Conservation (phyloP, 2,888 invertebrate genomes). For the Schizaphis graminum region DNA sequence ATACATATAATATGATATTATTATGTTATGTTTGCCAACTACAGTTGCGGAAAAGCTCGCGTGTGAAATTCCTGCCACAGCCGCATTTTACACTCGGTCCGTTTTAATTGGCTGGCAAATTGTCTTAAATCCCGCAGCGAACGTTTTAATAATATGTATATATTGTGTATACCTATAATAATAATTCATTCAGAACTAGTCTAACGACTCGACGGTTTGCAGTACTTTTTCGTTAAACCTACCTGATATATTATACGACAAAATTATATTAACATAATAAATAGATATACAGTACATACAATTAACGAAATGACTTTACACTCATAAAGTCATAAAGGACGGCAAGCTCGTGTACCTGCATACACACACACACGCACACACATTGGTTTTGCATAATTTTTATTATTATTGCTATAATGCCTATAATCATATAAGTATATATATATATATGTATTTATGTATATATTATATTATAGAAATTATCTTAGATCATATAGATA, state of each 20-base stretch:
- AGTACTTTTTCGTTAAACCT: constrained; percentile 2
- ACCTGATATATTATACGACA: neutral
- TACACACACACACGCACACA: neutral
- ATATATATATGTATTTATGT: too few species aligned
- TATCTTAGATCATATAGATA: too few species aligned
- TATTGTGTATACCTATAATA: too few species aligned
- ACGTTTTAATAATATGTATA: neutral
- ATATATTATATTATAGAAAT: too few species aligned
- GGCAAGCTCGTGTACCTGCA: neutral
- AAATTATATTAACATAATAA: constrained; percentile 2
- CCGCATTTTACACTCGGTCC: neutral
- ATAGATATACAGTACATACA: neutral
- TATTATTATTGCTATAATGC: neutral
- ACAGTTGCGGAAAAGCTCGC: constrained; percentile 25
- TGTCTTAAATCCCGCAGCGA: constrained; percentile 14
- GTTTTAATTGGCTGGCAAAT: constrained; percentile 1
- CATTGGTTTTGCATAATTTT: neutral
- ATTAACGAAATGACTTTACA: neutral
- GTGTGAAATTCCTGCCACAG: neutral
- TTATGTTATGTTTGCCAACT: constrained; percentile 4
- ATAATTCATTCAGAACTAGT: constrained; percentile 1
- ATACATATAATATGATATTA: neutral
- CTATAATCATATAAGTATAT: neutral
- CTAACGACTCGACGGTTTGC: neutral
- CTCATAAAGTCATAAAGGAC: neutral